Evolutionary conservation across 2,113 vertebrate genomes (phyloP).

Genomic region (Mesocricetus auratus): DNA sequence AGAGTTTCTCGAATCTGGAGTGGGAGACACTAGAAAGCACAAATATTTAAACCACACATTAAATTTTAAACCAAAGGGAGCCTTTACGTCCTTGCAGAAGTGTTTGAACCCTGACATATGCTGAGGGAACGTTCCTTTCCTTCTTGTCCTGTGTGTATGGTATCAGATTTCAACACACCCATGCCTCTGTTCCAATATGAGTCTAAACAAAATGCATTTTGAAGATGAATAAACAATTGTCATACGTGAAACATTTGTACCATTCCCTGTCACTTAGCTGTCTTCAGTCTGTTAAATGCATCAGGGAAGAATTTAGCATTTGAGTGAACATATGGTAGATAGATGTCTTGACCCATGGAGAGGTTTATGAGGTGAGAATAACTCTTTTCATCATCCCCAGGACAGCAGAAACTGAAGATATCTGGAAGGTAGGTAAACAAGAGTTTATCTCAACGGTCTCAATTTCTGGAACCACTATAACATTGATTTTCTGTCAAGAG

Average conservation of each 20-base stretch:
- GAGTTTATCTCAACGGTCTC: slow-evolving; percentile 28
- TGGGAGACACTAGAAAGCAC: slow-evolving; percentile 11
- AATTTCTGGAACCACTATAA: slow-evolving; percentile 63
- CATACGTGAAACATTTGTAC: slow-evolving; percentile 38
- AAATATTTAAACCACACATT: slow-evolving; percentile 15
- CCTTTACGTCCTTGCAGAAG: neutral
- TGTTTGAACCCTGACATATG: slow-evolving; percentile 14
- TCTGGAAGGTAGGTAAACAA: slow-evolving; percentile 66
- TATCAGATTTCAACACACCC: slow-evolving; percentile 19
- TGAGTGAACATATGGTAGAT: slow-evolving; percentile 53
- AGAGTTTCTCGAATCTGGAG: slow-evolving; percentile 31
- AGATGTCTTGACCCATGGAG: slow-evolving; percentile 50
- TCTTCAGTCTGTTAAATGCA: slow-evolving; percentile 37
- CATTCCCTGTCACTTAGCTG: slow-evolving; percentile 34
- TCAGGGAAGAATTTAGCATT: slow-evolving; percentile 56
- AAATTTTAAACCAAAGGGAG: slow-evolving; percentile 28
- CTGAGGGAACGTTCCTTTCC: neutral
- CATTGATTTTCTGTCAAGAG: slow-evolving; percentile 71
- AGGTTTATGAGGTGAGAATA: slow-evolving; percentile 7
- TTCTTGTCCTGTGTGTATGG: neutral
- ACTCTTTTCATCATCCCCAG: neutral
- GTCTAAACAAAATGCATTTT: slow-evolving; percentile 51
- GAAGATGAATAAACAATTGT: slow-evolving; percentile 76
- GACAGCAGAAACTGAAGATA: slow-evolving; percentile 53
- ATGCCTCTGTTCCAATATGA: slow-evolving; percentile 30